Evolutionary conservation across 2,888 invertebrate species (phyloP), one percentile per base, ranked within the genome.

Genomic region (Heteromyza rotundicornis): DNA sequence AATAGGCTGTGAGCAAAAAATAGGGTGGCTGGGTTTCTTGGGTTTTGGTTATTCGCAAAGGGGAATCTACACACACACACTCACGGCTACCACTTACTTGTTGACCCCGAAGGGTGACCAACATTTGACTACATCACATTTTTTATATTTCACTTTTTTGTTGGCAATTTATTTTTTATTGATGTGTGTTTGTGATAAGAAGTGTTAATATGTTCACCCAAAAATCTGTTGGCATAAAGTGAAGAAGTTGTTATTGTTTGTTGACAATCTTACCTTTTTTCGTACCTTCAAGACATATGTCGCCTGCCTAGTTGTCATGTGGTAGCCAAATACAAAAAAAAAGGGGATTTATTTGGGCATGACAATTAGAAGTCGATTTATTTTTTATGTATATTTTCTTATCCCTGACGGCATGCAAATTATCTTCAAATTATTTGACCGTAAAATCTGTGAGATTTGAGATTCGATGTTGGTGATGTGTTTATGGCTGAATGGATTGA

Each of bases 161-260:
- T 51, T 22, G 2, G 24, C 47, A 44, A 44, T 44, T 44, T 56
- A 44, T 56, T 44, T 44, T 40, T 56, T 44, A 56, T 56, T 56
- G 56, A 49, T 57, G 57, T 47, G 49, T 57, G 57, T 47, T 57
- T 57, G 32, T 57, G 57, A 57, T 57, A 57, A 49, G 57, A 57
- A 57, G 57, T 57, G 57, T 57, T 57, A 57, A 57, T 57, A 27
- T 57, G 57, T 57, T 57, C 49, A 49, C 32, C 57, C 57, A 57
- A 47, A 56, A 56, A 57, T 19, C 16, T 19, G 7, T 47, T 47
- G 2, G 19, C 20, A 17, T 47, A 19, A 19, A 47, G 47, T 16
- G 47, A n/a, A 17, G 16, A 19, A 19, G 2, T 40, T 32, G 23
- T 40, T 16, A 36, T 12, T 36, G 17, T 19, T 35, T 19, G 14